These are phyloP conservation scores for Lymantria monacha DNA, from an alignment of 2,888 invertebrate species.

Conservation along the genomic window DNA sequence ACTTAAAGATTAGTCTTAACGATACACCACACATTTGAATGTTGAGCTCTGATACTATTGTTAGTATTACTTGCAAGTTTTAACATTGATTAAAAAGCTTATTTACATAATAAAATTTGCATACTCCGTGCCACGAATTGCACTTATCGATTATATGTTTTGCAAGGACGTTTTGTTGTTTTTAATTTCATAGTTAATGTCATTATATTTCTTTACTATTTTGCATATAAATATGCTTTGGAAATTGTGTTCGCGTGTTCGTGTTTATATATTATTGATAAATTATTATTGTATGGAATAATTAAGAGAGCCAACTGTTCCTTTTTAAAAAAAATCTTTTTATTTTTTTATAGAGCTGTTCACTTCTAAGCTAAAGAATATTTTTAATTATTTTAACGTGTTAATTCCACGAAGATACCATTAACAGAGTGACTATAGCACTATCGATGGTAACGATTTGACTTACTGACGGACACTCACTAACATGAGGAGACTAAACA, in stretches of 20 bases:
- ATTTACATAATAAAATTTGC: constrained; percentile 72
- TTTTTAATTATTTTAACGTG: too few species aligned
- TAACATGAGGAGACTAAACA: too few species aligned
- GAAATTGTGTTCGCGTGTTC: constrained; percentile 35
- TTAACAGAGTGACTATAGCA: too few species aligned
- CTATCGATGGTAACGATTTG: too few species aligned
- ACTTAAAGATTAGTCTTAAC: constrained; percentile 54
- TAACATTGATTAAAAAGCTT: constrained; percentile 75
- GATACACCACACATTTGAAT: constrained; percentile 72
- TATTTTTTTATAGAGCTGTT: too few species aligned
- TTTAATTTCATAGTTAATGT: constrained; percentile 40
- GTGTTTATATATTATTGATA: constrained; percentile 5
- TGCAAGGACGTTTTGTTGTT: constrained; percentile 42
- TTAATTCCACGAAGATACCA: too few species aligned
- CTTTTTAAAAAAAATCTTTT: too few species aligned
- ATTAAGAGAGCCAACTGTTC: too few species aligned
- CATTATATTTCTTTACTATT: constrained; percentile 34
- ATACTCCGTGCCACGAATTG: constrained; percentile 74
- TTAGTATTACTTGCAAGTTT: constrained; percentile 51
- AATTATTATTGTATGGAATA: too few species aligned
- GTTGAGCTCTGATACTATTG: constrained; percentile 68
- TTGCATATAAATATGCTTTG: constrained; percentile 34
- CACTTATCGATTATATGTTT: constrained; percentile 66
- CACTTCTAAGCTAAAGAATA: too few species aligned
- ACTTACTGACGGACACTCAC: too few species aligned